Conservation (phyloP, 2,888 invertebrate species). For the Melipona beecheii region DNA sequence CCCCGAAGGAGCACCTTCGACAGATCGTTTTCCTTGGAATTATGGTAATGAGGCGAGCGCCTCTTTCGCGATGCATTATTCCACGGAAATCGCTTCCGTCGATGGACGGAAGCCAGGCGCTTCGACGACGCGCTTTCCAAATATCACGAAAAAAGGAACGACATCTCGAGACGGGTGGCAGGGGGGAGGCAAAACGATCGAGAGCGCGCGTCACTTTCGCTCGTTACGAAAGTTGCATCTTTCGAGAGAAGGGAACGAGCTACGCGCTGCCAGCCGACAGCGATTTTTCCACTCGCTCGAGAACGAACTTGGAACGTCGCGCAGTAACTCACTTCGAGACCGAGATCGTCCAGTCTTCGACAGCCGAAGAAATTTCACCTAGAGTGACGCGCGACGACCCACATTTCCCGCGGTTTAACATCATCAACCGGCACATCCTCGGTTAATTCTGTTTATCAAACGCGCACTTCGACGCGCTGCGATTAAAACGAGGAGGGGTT, state of each 20-base stretch:
- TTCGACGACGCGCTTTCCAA: constrained; percentile 23
- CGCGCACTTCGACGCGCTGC: too few species aligned
- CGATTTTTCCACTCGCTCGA: constrained; percentile 47
- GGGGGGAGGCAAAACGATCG: constrained; percentile 24
- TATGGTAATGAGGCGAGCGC: constrained; percentile 41
- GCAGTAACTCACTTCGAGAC: constrained; percentile 13
- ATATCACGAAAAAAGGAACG: constrained; percentile 3
- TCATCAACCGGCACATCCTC: not conserved
- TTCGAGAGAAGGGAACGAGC: constrained; percentile 17
- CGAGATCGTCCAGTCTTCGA: constrained; percentile 8
- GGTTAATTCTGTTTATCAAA: too few species aligned
- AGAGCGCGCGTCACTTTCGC: constrained; percentile 59
- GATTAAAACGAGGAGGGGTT: too few species aligned
- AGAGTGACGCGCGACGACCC: constrained; percentile 36
- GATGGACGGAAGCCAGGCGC: not conserved
- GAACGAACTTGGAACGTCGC: not conserved
- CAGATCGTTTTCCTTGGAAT: constrained; percentile 55
- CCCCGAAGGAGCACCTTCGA: constrained; percentile 13
- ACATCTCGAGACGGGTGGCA: not conserved
- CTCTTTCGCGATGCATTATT: constrained; percentile 29
- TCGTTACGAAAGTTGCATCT: constrained; percentile 64
- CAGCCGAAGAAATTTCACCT: constrained; percentile 45
- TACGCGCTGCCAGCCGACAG: not conserved
- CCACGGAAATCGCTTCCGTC: constrained; percentile 19
- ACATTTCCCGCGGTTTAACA: constrained; percentile 34